Conservation (phyloP, 2,797 vertebrate genomes). For the Pachyuromys duprasi region DNA sequence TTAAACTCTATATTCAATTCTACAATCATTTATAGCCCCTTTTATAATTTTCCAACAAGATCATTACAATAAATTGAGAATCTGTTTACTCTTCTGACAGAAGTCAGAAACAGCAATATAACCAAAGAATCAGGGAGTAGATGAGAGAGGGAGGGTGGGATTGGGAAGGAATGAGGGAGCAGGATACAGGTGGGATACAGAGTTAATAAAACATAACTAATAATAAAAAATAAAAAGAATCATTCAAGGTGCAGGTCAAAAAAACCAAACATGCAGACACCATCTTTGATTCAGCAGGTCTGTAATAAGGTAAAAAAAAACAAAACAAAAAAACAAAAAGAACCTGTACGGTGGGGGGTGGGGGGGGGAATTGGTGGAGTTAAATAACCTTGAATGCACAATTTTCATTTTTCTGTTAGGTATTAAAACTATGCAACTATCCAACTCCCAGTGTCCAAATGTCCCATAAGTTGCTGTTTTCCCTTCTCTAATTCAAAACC, state of each 20-base stretch:
- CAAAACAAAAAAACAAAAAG: too few species aligned
- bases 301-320: neutral
- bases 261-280: neutral
- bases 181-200: too few species aligned
- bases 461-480: neutral
- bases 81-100: neutral
- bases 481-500: neutral
- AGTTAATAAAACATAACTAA: too few species aligned
- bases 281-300: neutral
- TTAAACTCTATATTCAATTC: neutral
- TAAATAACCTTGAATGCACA: neutral
- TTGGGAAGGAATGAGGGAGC: too few species aligned
- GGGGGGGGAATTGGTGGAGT: too few species aligned
- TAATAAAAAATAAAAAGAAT: too few species aligned
- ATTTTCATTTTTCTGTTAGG: neutral
- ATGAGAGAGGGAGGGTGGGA: too few species aligned
- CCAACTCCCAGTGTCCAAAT: neutral
- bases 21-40: neutral
- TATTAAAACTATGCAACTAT: neutral
- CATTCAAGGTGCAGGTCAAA: neutral
- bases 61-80: neutral
- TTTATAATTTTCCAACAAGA: neutral
- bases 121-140: fast-evolving
- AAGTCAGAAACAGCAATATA: neutral
- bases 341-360: too few species aligned